Evolutionary conservation across 1,140 invertebrate genomes (phyloP), one percentile per base, ranked within the genome.

Genomic region (Diploscapter pachys): DNA sequence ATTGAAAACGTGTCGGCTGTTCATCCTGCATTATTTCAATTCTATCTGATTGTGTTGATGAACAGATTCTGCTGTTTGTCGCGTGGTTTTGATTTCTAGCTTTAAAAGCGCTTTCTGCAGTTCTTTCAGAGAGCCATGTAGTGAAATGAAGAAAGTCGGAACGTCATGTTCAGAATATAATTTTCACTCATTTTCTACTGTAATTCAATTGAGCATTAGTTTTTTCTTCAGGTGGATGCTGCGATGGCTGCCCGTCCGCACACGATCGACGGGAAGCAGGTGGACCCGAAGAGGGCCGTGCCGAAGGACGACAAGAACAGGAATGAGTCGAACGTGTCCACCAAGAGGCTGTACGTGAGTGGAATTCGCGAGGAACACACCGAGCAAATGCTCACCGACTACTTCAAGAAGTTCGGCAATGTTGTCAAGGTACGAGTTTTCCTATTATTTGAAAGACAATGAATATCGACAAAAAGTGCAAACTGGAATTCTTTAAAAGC

Each of bases 271-370:
- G 90, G 90, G 3, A 88, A 95, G 79, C 91, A 94, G 71, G 95
- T 99, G 2, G 96, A 99, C 87, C 93, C 96, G 0, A 99, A 99
- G 85, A 87, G 96, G 80, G 96, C 96, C 6, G 93, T 98, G 57
- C 96, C 96, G 1, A 90, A 94, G 82, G 73, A 75, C 54, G 80
- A 94, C 93, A 80, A 92, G 91, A 67, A 90, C 91, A 80, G 93
- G 92, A 68, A 67, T 0, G 95, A 96, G 86, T 91, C 93, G 52
- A 94, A 95, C 66, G 92, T 93, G 3, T 94, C 95, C 0, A 94
- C 96, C 0, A 95, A 95, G 80, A 97, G 98, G 87, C 88, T 97
- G 3, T 98, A 96, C 85, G 92, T 97, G 75, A 93, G 93, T 71
- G 93, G 93, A 2, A 88, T 97, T 2, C 94, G 81, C 50, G 85